Evolutionary conservation across 1,140 invertebrate species (phyloP), one percentile per base, ranked within the genome.

Genomic region (Stratiolaelaps scimitus): DNA sequence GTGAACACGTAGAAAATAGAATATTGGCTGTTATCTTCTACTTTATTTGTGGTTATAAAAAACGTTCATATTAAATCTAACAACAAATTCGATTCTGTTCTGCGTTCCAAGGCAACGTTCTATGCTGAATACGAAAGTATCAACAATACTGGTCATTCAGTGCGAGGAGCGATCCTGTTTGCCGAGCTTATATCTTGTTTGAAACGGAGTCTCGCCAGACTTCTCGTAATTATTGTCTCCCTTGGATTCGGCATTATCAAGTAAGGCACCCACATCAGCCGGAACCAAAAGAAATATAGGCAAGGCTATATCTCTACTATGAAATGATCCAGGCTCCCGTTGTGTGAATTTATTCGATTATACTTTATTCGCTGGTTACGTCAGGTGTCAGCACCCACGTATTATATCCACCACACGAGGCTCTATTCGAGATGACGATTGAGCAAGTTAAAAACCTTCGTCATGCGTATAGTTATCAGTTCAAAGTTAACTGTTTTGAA

Each of bases 191-290:
- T 93, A 7, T 92, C 88, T 0, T 89, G 86, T 73, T 82, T 85
- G 0, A 96, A 95, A 78, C 76, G 90, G 67, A 89, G 89, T 1
- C 77, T 95, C 53, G 88, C 92, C 1, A 79, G 92, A 69, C 92
- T 94, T 83, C 77, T 96, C 19, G 88, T 96, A 60, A 87, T 96
- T 30, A 92, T 94, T 67, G 90, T 93, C 65, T 89, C 88, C 69
- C 78, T 94, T 48, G 92, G 92, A 46, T 95, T 92, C 80, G 92
- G 92, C 40, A 92, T 95, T 72, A 89, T 94, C 68, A 95, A 93
- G 87, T 89, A 75, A 80, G 82, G 34, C n/a, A n/a, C n/a, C 4
- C 34, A 40, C 10, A 6, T 4, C 34, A 40, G 10, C 10, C 34
- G 34, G 10, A 40, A 10, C 10, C 10, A 10, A n/a, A 10, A 40